A percentile compares a stretch with the other conserved stretches of the same genome.
Conservation (phyloP, 2,888 invertebrate species). For the Panorpa germanica region DNA sequence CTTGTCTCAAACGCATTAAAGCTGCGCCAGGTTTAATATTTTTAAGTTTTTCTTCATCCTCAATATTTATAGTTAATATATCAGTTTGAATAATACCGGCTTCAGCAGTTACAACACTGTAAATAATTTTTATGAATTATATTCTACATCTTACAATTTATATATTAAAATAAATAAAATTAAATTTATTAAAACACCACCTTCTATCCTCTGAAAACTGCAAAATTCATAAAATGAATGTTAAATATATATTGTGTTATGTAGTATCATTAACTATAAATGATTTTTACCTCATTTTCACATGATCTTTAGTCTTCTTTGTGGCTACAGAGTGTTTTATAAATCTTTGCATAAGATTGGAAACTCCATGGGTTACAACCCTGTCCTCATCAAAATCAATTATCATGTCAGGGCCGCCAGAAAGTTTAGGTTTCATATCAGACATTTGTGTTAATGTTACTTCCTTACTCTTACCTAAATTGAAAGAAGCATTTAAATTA, state of each 20-base stretch:
- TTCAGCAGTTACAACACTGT: constrained; percentile 22
- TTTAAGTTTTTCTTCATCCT: constrained; percentile 18
- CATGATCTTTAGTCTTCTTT: constrained; percentile 32
- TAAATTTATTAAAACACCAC: background rate
- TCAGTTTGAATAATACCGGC: constrained; percentile 26
- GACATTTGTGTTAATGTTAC: too few relatives aligned
- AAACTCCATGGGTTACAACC: constrained; percentile 29
- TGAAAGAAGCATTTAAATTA: too few relatives aligned
- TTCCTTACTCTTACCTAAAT: too few relatives aligned
- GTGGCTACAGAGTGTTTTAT: constrained; percentile 40
- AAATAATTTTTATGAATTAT: constrained; percentile 6
- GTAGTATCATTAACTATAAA: constrained; percentile 3
- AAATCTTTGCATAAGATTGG: constrained; percentile 50
- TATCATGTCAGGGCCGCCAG: constrained; percentile 29
- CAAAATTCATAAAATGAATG: too few relatives aligned
- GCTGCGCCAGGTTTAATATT: constrained; percentile 48
- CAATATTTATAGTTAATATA: constrained; percentile 19
- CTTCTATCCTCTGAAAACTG: too few relatives aligned
- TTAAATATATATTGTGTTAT: too few relatives aligned
- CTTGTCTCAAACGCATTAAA: constrained; percentile 46
- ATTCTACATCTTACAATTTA: too few relatives aligned
- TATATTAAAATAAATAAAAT: constrained; percentile 20
- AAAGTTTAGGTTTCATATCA: constrained; percentile 28
- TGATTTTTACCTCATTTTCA: constrained; percentile 22
- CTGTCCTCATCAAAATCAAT: constrained; percentile 40